Evolutionary conservation across 1,140 invertebrate genomes (phyloP), one percentile per base, ranked within the genome.

Genomic region (Cydia amplana): DNA sequence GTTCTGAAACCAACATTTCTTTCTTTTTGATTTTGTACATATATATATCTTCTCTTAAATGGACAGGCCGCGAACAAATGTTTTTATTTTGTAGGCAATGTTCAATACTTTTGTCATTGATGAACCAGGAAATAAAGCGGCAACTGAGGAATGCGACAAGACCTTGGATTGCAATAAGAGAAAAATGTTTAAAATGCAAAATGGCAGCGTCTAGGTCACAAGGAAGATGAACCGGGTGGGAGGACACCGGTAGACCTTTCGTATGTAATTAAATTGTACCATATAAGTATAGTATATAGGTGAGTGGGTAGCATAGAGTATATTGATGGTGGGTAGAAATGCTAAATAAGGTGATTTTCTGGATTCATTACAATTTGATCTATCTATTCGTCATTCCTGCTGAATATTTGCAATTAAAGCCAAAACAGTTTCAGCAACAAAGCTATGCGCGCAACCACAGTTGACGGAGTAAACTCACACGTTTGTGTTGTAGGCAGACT

Each of bases 161-260:
- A 60, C n/a, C n/a, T n/a, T n/a, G n/a, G 18, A 1, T 23, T 60
- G 51, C 55, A 60, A 60, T 60, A 60, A 60, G n/a, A 51, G 7
- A 60, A 65, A 65, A 32, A 65, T 36, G 18, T 65, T 32, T 32
- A 16, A 65, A 70, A 32, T 16, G 16, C 25, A 18, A 67, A 67
- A 36, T n/a, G 64, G 64, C 43, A 43, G 65, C 36, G 65, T n/a
- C 65, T 70, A 70, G 65, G 65, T 70, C 65, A 70, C 18, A 70
- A 70, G 65, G 65, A 70, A 70, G 65, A 70, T 40, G 65, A 70
- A 20, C 65, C 14, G 20, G 32, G 16, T 67, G 28, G 14, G 32
- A 70, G 65, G 65, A 70, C 65, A 70, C 14, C 65, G 28, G 65
- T 40, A 70, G 65, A 70, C 28, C 65, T 70, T 70, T 70, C 32